A percentile compares a stretch with the other conserved stretches of the same genome.
Conservation (phyloP, 1,140 invertebrate species). For the Temnothorax curvispinosus region DNA sequence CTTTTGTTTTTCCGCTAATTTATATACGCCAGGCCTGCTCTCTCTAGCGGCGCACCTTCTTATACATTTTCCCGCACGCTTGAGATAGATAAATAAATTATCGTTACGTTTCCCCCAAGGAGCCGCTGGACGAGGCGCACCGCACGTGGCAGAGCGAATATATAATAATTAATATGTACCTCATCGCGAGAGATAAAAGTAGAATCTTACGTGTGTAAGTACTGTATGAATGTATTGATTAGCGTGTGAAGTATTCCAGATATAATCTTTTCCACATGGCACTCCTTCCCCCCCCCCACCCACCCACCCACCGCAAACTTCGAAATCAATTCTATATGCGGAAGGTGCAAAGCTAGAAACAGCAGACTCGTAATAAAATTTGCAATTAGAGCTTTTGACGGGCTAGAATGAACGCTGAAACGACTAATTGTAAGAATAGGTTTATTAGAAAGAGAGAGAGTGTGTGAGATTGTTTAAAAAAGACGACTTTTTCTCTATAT, state of each 20-base stretch:
- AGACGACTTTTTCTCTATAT: constrained; percentile 27
- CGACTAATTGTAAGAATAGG: not conserved
- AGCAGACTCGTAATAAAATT: constrained; percentile 3
- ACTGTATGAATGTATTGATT: not conserved
- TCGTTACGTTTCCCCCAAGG: not conserved
- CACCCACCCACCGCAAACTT: not conserved
- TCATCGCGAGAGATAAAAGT: not conserved
- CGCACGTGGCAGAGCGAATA: not conserved
- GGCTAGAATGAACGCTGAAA: constrained; percentile 33
- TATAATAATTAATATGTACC: not conserved
- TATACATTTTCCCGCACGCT: not conserved
- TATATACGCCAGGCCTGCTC: not conserved
- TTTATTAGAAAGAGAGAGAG: not conserved
- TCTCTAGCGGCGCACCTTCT: constrained; percentile 4
- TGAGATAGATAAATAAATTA: not conserved
- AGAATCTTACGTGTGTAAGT: not conserved
- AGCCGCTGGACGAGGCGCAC: not conserved
- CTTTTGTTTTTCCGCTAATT: constrained; percentile 59
- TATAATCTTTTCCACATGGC: not conserved
- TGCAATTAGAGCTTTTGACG: not conserved
- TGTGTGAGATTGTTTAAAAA: constrained; percentile 8
- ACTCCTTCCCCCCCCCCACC: not conserved
- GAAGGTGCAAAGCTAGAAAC: not conserved
- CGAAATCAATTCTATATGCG: not conserved
- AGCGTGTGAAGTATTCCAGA: not conserved